These are phyloP conservation scores for Threskiornis aethiopicus DNA, from an alignment of 2,797 vertebrate species.

Conservation along the genomic window DNA sequence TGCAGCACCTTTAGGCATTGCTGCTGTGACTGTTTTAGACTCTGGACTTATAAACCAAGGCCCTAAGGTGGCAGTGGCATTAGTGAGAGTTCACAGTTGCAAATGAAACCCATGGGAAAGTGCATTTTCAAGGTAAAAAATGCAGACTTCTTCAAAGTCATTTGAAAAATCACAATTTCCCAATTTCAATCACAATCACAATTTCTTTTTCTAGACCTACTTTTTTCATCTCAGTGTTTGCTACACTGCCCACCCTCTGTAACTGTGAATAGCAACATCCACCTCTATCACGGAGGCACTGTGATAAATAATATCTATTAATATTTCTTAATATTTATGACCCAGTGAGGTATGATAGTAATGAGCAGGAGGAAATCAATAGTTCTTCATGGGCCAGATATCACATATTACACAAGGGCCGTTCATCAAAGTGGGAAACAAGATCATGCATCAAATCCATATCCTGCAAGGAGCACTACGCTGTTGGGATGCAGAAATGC, in stretches of 20 bases:
- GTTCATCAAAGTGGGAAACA: background rate
- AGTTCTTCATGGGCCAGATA: background rate
- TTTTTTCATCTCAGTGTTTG: background rate
- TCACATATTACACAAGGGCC: background rate
- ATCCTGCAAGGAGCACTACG: background rate
- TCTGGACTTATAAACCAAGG: background rate
- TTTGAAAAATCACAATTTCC: background rate
- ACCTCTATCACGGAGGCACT: background rate
- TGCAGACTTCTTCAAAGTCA: background rate
- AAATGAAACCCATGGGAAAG: background rate
- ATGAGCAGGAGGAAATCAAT: background rate
- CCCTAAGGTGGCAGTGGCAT: background rate
- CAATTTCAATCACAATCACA: no score
- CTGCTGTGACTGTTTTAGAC: rapidly evolving
- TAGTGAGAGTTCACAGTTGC: background rate
- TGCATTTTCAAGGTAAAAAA: background rate
- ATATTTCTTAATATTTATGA: background rate
- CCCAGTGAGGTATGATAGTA: background rate
- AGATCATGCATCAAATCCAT: background rate
- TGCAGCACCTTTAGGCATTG: background rate
- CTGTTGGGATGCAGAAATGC: background rate
- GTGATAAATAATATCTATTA: background rate
- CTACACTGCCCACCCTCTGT: background rate
- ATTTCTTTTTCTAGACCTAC: background rate
- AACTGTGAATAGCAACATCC: background rate